phyloP scores from a whole-genome alignment of 2,797 vertebrate species.

The Cheirogaleus major region DNA sequence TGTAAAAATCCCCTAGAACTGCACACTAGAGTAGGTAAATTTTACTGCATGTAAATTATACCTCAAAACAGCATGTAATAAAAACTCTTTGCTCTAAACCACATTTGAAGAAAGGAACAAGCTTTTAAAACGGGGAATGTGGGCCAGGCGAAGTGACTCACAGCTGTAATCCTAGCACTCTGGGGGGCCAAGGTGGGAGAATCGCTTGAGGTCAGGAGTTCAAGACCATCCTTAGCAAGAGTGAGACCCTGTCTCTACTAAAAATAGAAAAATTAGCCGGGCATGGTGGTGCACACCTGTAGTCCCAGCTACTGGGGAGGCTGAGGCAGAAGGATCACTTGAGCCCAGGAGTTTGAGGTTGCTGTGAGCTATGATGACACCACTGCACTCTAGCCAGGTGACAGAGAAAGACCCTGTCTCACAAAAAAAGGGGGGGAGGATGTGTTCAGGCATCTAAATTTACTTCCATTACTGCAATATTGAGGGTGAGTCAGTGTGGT shows the following conservation, averaged over 20 bases:
- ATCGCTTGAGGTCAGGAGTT: background rate
- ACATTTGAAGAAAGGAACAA: slow-evolving; percentile 40
- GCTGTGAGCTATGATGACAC: background rate
- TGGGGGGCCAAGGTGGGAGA: background rate
- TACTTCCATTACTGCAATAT: background rate
- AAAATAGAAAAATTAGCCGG: background rate
- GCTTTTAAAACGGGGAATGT: background rate
- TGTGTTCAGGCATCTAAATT: background rate
- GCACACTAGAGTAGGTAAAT: background rate
- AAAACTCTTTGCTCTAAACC: background rate
- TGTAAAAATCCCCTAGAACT: background rate
- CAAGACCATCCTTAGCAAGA: background rate
- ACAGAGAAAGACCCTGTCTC: background rate
- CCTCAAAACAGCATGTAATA: background rate
- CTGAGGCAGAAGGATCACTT: background rate
- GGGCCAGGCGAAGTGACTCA: background rate
- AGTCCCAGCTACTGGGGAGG: background rate
- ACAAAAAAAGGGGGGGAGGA: no score
- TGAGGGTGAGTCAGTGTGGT: background rate
- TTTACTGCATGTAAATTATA: slow-evolving; percentile 11
- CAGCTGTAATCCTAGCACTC: background rate
- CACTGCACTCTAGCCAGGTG: background rate
- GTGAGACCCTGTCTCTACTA: background rate
- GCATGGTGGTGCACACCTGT: background rate
- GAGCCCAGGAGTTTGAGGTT: background rate